Conservation (phyloP, 1,140 invertebrate genomes). For the Oreohelix idahoensis region DNA sequence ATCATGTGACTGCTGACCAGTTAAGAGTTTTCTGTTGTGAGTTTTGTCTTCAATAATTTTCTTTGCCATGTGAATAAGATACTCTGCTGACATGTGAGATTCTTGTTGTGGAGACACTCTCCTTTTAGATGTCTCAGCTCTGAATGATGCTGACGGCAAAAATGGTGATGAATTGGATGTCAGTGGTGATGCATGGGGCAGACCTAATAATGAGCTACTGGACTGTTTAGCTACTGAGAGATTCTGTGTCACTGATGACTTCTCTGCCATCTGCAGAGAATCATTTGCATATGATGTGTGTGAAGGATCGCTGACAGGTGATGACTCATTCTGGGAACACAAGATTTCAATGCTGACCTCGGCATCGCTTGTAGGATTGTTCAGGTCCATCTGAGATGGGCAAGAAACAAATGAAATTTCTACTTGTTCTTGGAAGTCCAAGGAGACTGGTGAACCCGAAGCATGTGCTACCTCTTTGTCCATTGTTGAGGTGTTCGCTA, state of each 20-base stretch:
- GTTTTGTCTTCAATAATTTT: slow-evolving; percentile 23
- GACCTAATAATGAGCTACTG: background rate
- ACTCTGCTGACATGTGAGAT: background rate
- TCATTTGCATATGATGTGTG: background rate
- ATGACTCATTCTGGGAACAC: background rate
- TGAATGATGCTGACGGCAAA: background rate
- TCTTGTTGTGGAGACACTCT: background rate
- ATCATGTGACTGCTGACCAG: background rate
- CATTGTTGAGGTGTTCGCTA: background rate
- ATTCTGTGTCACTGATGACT: background rate
- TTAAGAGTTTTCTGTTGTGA: too few species aligned
- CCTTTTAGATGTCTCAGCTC: background rate
- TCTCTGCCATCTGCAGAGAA: background rate
- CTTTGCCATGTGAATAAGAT: background rate
- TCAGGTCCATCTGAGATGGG: background rate
- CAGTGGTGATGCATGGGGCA: background rate
- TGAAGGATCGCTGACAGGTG: background rate
- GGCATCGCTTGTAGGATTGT: background rate
- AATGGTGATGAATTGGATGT: background rate
- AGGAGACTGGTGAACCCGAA: background rate
- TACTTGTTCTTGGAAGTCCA: slow-evolving; percentile 5
- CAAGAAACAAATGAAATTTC: slow-evolving; percentile 14
- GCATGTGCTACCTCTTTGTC: background rate
- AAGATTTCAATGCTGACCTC: background rate
- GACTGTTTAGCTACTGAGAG: background rate